Evolutionary conservation across 2,888 invertebrate genomes (phyloP), one percentile per base, ranked within the genome.

Genomic region (Acronicta aceris): DNA sequence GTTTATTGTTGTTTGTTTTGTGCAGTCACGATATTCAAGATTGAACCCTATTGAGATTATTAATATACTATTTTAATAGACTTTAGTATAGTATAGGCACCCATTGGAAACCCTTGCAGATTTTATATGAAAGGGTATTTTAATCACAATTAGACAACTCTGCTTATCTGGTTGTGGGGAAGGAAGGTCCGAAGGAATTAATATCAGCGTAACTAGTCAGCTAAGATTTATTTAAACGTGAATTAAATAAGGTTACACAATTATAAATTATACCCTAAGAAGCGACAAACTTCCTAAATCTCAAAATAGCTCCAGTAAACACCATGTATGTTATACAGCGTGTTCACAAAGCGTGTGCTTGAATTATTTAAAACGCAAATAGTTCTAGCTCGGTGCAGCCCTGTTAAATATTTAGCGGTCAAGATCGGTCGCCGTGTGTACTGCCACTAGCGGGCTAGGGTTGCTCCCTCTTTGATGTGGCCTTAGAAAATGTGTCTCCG

Each of bases 1-100:
- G 48, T 40, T 46, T 63, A 52, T 56, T 57, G 50, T 58, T 64
- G 47, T 70, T 66, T 65, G 66, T 57, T 71, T 65, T 66, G 53
- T 66, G 54, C 27, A 47, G 43, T 65, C 50, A 70, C 57, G 71
- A 56, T 36, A 61, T 9, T 9, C 8, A 30, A 30, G 5, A 30
- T 9, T 30, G n/a, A n/a, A n/a, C n/a, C n/a, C n/a, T n/a, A n/a
- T n/a, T n/a, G n/a, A n/a, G n/a, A n/a, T n/a, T n/a, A n/a, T n/a
- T n/a, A n/a, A n/a, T n/a, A n/a, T n/a, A n/a, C n/a, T n/a, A 21
- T 21, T 21, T 21, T 21, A 21, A 15, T 7, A 21, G 43, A 38
- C 17, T 52, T 27, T 5, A 6, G 27, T 27, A 27, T 27, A 27
- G 27, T 27, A 27, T 27, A 27, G 27, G 5, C 25, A 25, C 6